phyloP scores from a whole-genome alignment of 2,888 invertebrate species.

The Tachina lurida region DNA sequence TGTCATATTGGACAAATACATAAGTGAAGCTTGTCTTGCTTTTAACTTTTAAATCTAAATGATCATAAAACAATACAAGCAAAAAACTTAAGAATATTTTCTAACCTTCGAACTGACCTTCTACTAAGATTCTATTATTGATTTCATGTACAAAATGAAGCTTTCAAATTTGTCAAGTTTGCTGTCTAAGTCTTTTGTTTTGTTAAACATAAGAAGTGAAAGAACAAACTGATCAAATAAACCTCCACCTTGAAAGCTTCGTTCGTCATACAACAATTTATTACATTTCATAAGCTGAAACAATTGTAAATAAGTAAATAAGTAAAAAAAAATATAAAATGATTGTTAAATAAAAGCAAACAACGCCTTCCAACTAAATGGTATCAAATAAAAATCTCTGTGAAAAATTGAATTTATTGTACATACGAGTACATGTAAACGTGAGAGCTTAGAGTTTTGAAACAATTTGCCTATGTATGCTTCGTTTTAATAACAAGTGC shows the following conservation, averaged over 20 bases:
- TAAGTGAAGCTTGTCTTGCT: not conserved
- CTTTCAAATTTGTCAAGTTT: slow-evolving; percentile 14
- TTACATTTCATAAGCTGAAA: slow-evolving; percentile 32
- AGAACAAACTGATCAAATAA: slow-evolving; percentile 30
- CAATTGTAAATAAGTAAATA: slow-evolving; percentile 2
- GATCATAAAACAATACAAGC: no score
- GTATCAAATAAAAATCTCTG: not conserved
- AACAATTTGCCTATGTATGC: slow-evolving; percentile 10
- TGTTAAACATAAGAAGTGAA: slow-evolving; percentile 1
- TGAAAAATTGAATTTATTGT: slow-evolving; percentile 9
- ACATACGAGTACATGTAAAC: not conserved
- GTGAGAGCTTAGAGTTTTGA: slow-evolving; percentile 45
- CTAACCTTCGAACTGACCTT: slow-evolving; percentile 25
- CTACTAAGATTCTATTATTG: not conserved
- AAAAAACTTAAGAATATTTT: not conserved
- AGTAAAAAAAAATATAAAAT: slow-evolving; percentile 6
- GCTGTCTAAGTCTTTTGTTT: slow-evolving; percentile 47
- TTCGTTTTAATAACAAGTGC: slow-evolving; percentile 38
- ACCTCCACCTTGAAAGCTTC: slow-evolving; percentile 18
- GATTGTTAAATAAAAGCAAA: slow-evolving; percentile 6
- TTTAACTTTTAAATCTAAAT: not conserved
- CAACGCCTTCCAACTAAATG: slow-evolving; percentile 51
- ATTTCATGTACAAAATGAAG: not conserved
- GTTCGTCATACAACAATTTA: slow-evolving; percentile 21
- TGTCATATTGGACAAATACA: no score